A percentile compares a stretch with the other conserved stretches of the same genome.
Evolutionary conservation across 1,140 invertebrate species (phyloP).

Genomic region (Caenorhabditis brenneri): DNA sequence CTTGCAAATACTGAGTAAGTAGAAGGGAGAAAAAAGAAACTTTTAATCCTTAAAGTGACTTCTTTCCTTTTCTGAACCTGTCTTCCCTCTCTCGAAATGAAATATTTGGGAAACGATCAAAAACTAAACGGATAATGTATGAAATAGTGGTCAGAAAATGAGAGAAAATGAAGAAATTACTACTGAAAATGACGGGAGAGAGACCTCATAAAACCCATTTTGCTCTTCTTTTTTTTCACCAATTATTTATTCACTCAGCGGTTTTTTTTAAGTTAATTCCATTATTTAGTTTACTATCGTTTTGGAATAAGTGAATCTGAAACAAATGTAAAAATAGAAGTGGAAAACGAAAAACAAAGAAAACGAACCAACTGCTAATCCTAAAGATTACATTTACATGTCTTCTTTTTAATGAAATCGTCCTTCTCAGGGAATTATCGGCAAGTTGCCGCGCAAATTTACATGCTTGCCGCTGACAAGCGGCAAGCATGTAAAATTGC

Average conservation of each 20-base stretch:
- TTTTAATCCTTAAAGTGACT: conserved; percentile 36
- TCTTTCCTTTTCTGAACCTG: neutral
- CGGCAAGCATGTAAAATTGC: no score
- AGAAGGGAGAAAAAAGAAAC: neutral
- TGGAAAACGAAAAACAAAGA: neutral
- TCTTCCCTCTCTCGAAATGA: neutral
- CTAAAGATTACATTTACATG: neutral
- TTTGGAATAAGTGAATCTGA: neutral
- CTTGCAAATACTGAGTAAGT: neutral
- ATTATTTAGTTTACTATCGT: neutral
- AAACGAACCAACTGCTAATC: neutral
- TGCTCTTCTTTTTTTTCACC: neutral
- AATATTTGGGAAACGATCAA: neutral
- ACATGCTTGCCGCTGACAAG: no score
- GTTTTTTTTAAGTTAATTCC: neutral
- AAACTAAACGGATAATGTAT: neutral
- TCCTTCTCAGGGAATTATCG: no score
- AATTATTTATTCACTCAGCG: neutral
- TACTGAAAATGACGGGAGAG: neutral
- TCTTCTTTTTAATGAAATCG: neutral
- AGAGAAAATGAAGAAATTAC: neutral
- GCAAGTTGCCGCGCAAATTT: no score
- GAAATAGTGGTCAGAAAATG: neutral
- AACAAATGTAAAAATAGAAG: neutral
- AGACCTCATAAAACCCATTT: neutral